A percentile compares a stretch with the other conserved stretches of the same genome.
Evolutionary conservation across 2,888 invertebrate genomes (phyloP).

Genomic region (Coelopa pilipes): DNA sequence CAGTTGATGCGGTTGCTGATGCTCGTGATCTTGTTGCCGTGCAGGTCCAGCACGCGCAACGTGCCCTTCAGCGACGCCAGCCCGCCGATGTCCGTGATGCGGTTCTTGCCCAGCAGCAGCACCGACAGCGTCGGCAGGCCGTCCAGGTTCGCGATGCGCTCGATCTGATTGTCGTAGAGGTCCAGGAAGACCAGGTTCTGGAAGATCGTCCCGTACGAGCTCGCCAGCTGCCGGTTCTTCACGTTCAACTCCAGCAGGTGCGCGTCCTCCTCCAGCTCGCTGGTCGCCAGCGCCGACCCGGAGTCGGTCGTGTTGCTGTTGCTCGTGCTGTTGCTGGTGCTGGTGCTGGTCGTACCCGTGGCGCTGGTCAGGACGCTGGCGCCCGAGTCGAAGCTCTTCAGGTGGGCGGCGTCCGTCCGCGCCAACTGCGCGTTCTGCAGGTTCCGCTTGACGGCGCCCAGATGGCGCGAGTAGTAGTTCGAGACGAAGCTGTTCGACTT

Average conservation of each 20-base stretch:
- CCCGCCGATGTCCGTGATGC: slow-evolving; percentile 67
- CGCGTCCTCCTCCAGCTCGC: slow-evolving; percentile 31
- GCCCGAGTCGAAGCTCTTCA: slow-evolving; percentile 58
- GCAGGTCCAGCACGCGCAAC: slow-evolving; percentile 90
- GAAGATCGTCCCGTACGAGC: slow-evolving; percentile 61
- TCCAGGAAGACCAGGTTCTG: slow-evolving; percentile 88
- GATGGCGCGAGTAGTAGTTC: slow-evolving; percentile 54
- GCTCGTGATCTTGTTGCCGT: slow-evolving; percentile 85
- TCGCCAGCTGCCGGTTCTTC: slow-evolving; percentile 61
- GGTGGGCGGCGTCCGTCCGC: slow-evolving; percentile 41
- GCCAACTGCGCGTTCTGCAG: slow-evolving; percentile 48
- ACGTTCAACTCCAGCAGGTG: slow-evolving; percentile 54
- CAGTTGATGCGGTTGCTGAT: slow-evolving; percentile 68
- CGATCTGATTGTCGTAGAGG: slow-evolving; percentile 94
- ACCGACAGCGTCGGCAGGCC: slow-evolving; percentile 84
- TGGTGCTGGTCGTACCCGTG: slow-evolving; percentile 43
- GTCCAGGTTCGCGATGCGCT: slow-evolving; percentile 82
- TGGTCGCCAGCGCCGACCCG: slow-evolving; percentile 19
- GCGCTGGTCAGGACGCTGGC: slow-evolving; percentile 42
- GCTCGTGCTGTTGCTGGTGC: slow-evolving; percentile 44
- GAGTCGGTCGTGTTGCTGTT: slow-evolving; percentile 4
- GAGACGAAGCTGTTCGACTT: slow-evolving; percentile 65
- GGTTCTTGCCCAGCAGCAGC: slow-evolving; percentile 90
- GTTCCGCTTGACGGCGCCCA: slow-evolving; percentile 56
- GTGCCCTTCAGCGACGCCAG: slow-evolving; percentile 68